Evolutionary conservation across 2,113 vertebrate genomes (phyloP).

Genomic region (Psettodes erumei): DNA sequence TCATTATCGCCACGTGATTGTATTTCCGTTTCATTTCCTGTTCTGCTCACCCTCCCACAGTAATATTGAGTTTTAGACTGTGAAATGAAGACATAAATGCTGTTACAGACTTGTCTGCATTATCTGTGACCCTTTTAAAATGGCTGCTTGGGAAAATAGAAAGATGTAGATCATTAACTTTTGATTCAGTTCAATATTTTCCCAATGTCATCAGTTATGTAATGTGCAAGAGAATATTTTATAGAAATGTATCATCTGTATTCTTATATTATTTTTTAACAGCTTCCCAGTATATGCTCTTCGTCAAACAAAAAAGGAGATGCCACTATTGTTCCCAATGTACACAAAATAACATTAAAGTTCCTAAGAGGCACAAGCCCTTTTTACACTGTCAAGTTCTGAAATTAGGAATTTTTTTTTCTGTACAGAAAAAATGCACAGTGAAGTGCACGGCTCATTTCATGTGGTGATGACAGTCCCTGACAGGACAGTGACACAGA

Average conservation of each 20-base stretch:
- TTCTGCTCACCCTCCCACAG: constrained; percentile 15
- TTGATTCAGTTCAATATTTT: constrained; percentile 59
- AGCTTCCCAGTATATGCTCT: background rate
- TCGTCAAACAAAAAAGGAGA: constrained; percentile 23
- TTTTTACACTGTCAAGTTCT: background rate
- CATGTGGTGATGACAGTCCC: constrained; percentile 7
- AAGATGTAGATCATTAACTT: constrained; percentile 70
- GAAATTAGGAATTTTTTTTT: background rate
- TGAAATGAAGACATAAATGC: constrained; percentile 44
- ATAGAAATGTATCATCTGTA: constrained; percentile 31
- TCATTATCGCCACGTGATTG: constrained; percentile 1
- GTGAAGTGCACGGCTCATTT: constrained; percentile 11
- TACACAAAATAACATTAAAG: background rate
- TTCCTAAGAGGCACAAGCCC: background rate
- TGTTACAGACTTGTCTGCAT: constrained; percentile 26
- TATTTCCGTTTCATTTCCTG: constrained; percentile 28
- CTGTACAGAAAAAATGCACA: constrained; percentile 5
- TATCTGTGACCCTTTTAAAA: constrained; percentile 38
- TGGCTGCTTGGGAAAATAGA: constrained; percentile 51
- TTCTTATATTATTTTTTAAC: constrained; percentile 41
- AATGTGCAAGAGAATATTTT: constrained; percentile 52
- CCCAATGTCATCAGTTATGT: constrained; percentile 62
- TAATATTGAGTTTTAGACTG: constrained; percentile 30
- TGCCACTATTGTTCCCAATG: background rate
- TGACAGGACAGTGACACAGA: too few relatives aligned